Percentiles rank a stretch among this genome's conserved stretches.
These are phyloP conservation scores for Halictus rubicundus DNA, from an alignment of 1,140 invertebrate species.

Conservation along the genomic window DNA sequence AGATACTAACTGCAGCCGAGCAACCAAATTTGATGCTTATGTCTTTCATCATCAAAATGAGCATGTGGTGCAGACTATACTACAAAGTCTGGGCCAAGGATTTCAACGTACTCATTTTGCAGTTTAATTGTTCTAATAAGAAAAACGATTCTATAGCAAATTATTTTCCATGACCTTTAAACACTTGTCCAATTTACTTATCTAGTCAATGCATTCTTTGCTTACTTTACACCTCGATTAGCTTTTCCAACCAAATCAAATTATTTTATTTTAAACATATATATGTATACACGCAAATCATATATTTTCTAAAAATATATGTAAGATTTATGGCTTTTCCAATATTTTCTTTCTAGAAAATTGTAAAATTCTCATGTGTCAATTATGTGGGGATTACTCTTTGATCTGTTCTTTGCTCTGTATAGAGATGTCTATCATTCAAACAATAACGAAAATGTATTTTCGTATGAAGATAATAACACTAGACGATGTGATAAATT, in stretches of 20 bases:
- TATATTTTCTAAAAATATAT: neutral
- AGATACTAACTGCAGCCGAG: conserved; percentile 82
- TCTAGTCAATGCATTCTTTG: conserved; percentile 22
- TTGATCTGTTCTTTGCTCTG: too few relatives aligned
- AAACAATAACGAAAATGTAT: too few relatives aligned
- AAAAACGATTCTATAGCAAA: neutral
- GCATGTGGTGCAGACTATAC: conserved; percentile 79
- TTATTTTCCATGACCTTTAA: neutral
- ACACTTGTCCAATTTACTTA: neutral
- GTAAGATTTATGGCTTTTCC: neutral
- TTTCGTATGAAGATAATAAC: too few relatives aligned
- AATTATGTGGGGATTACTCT: too few relatives aligned
- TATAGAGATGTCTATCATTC: too few relatives aligned
- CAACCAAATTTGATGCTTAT: conserved; percentile 82
- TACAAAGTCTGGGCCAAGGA: conserved; percentile 77
- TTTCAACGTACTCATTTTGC: conserved; percentile 78
- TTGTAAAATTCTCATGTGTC: too few relatives aligned
- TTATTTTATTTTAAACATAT: neutral
- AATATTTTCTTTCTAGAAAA: neutral
- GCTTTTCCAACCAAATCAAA: neutral
- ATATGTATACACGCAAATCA: neutral
- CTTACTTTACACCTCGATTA: neutral
- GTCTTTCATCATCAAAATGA: conserved; percentile 80
- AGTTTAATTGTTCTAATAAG: conserved; percentile 62
- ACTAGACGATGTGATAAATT: too few relatives aligned